Conservation (phyloP, 2,113 vertebrate genomes). For the Coracopsis vasa region DNA sequence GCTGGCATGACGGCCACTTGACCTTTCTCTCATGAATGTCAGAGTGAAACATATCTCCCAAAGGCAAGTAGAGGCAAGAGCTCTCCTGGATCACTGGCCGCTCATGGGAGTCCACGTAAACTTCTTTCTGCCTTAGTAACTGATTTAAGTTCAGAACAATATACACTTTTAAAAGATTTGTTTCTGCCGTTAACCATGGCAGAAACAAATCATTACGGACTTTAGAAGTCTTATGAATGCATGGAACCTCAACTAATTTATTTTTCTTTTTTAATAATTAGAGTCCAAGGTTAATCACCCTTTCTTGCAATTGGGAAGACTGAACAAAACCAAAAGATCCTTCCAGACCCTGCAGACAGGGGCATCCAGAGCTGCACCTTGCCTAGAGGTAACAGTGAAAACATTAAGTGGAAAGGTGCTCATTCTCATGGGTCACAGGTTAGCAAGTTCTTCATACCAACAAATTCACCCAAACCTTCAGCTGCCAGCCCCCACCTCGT, state of each 20-base stretch:
- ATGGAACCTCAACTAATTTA: neutral
- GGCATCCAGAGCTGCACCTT: neutral
- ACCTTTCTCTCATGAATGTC: neutral
- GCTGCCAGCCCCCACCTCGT: neutral
- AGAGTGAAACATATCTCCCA: neutral
- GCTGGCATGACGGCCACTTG: accelerated
- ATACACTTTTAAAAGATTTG: neutral
- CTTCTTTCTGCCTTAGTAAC: neutral
- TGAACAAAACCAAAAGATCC: neutral
- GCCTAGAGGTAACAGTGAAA: neutral
- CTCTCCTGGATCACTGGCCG: neutral
- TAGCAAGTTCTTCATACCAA: neutral
- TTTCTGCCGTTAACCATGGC: neutral
- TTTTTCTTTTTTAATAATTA: neutral
- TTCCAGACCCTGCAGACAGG: neutral
- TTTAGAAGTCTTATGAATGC: neutral
- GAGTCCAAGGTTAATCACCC: neutral
- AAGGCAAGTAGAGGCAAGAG: neutral
- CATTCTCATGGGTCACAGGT: neutral
- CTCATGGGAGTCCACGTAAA: neutral
- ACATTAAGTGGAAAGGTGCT: neutral
- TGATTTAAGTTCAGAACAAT: neutral
- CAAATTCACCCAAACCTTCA: accelerated
- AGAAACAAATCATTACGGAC: neutral
- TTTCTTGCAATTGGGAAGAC: neutral